These are phyloP conservation scores for Geopemphigus sp. DNA, from an alignment of 1,140 invertebrate genomes.

Conservation along the genomic window DNA sequence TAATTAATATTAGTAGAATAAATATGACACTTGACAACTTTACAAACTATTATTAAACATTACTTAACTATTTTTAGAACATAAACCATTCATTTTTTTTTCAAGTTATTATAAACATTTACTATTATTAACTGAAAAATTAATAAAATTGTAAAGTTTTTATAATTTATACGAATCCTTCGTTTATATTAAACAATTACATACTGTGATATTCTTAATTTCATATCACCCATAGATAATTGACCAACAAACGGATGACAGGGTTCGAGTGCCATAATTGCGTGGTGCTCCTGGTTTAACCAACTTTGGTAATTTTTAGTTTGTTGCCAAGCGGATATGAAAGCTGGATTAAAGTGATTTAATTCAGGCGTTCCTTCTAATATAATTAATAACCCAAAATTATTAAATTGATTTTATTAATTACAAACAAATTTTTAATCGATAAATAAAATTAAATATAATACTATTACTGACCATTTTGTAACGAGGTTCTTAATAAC, in stretches of 20 bases:
- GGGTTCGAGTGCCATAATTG: slow-evolving; percentile 67
- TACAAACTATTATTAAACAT: too few relatives aligned
- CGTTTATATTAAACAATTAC: slow-evolving; percentile 56
- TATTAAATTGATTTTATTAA: background rate
- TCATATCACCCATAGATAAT: slow-evolving; percentile 90
- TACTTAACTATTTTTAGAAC: too few relatives aligned
- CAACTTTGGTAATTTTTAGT: slow-evolving; percentile 89
- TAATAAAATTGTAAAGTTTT: too few relatives aligned
- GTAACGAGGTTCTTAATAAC: slow-evolving; percentile 76
- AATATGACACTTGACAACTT: too few relatives aligned
- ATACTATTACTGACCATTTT: slow-evolving; percentile 53
- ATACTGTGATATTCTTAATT: slow-evolving; percentile 83
- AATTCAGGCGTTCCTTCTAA: slow-evolving; percentile 71
- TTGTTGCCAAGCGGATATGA: slow-evolving; percentile 79
- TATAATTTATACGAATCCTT: background rate
- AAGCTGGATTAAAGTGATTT: slow-evolving; percentile 85
- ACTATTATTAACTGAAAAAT: too few relatives aligned
- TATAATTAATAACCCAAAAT: slow-evolving; percentile 51
- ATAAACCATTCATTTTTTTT: too few relatives aligned
- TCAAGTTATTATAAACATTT: too few relatives aligned
- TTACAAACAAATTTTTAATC: background rate
- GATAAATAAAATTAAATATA: background rate
- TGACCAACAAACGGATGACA: slow-evolving; percentile 91
- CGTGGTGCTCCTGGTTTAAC: slow-evolving; percentile 64
- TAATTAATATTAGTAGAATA: too few relatives aligned